Conservation (phyloP, 2,888 invertebrate genomes). For the Tyria jacobaeae region DNA sequence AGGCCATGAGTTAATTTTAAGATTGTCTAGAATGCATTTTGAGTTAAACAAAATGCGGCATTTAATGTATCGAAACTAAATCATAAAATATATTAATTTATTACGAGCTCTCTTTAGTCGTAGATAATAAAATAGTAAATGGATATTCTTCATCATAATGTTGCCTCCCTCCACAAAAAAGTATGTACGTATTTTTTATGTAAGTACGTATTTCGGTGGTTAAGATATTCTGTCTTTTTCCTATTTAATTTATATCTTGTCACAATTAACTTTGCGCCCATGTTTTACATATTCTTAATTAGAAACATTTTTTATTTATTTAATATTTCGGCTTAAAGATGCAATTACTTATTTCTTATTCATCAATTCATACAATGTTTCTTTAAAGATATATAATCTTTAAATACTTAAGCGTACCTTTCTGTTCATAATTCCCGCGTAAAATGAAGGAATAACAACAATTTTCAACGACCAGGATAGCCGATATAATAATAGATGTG, state of each 20-base stretch:
- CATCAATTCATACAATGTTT: background rate
- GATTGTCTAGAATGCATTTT: slow-evolving; percentile 37
- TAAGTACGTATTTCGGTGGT: background rate
- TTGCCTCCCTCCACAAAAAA: slow-evolving; percentile 17
- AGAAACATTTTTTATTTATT: background rate
- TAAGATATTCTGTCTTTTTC: background rate
- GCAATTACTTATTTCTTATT: background rate
- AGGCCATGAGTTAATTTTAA: slow-evolving; percentile 41
- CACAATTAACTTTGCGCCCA: background rate
- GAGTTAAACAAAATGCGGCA: slow-evolving; percentile 51
- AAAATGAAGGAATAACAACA: background rate
- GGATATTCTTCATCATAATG: slow-evolving; percentile 32
- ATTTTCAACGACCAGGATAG: background rate
- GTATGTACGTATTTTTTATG: slow-evolving; percentile 1
- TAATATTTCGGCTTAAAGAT: background rate
- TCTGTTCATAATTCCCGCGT: slow-evolving; percentile 1
- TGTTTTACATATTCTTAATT: background rate
- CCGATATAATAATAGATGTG: slow-evolving; percentile 1
- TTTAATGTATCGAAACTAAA: slow-evolving; percentile 54
- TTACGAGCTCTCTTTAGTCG: slow-evolving; percentile 45
- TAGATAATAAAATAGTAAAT: slow-evolving; percentile 22
- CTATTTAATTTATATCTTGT: background rate
- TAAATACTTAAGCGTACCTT: slow-evolving; percentile 10
- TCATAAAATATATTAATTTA: slow-evolving; percentile 43
- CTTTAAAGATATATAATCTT: too few relatives aligned